These are phyloP conservation scores for Myotis pilosus DNA, from an alignment of 2,797 vertebrate species.

Conservation along the genomic window DNA sequence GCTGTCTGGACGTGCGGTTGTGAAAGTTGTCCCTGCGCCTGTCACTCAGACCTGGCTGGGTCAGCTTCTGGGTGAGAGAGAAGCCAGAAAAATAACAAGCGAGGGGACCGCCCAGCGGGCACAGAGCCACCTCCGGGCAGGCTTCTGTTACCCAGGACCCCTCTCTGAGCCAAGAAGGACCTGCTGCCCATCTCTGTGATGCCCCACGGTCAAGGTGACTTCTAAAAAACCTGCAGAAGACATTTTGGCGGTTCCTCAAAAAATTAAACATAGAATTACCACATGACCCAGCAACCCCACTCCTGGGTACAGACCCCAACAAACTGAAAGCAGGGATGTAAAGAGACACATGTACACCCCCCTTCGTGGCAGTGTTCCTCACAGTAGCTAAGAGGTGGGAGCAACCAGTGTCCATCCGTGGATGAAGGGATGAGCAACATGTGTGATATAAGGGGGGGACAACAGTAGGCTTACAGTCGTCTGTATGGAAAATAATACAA, in stretches of 20 bases:
- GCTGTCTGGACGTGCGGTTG: not conserved
- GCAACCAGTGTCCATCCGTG: rapidly evolving
- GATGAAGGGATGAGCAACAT: rapidly evolving
- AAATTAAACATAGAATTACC: not conserved
- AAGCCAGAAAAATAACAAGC: not conserved
- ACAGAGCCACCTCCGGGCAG: not conserved
- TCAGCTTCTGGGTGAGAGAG: not conserved
- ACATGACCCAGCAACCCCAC: not conserved
- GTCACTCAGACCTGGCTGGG: not conserved
- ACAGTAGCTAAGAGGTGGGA: not conserved
- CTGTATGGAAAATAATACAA: not conserved
- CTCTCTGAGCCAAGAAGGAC: not conserved
- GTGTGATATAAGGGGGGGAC: not conserved
- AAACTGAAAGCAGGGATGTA: not conserved
- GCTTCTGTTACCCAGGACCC: not conserved
- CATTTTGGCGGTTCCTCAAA: not conserved
- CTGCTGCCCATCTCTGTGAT: not conserved
- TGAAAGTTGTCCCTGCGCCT: not conserved
- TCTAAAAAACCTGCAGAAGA: not conserved
- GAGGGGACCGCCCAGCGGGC: not conserved
- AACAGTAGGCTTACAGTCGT: not conserved
- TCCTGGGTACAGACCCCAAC: not conserved
- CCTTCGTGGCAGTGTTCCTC: rapidly evolving
- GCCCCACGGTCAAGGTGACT: not conserved
- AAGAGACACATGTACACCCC: rapidly evolving